Percentiles rank a stretch among this genome's conserved stretches.
Conservation (phyloP, 2,113 vertebrate genomes). For the Alouatta palliata region DNA sequence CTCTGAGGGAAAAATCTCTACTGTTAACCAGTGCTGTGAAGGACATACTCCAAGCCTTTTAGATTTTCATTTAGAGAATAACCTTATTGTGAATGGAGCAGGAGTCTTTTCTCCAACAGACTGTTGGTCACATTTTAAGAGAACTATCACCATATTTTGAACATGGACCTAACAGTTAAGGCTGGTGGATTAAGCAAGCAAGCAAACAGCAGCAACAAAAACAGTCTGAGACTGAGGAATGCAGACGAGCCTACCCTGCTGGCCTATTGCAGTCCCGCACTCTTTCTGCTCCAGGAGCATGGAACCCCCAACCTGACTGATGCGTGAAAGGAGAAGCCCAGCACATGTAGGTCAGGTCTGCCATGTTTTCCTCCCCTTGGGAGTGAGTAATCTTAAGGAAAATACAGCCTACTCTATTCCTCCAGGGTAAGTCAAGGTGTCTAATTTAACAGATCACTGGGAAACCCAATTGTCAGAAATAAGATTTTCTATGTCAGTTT, state of each 20-base stretch:
- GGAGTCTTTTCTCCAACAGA: background rate
- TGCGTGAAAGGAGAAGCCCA: background rate
- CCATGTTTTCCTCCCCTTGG: background rate
- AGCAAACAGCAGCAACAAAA: background rate
- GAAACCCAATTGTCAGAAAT: background rate
- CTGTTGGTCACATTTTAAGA: background rate
- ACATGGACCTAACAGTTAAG: background rate
- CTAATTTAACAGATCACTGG: background rate
- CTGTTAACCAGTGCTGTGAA: background rate
- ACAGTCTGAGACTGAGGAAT: background rate
- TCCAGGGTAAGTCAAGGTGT: background rate
- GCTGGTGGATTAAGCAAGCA: background rate
- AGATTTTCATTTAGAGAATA: background rate
- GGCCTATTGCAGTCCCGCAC: background rate
- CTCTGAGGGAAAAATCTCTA: background rate
- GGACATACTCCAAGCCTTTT: background rate
- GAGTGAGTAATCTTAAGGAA: background rate
- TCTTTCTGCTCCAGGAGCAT: background rate
- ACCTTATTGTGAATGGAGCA: background rate
- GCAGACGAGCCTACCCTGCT: background rate
- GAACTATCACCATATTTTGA: background rate
- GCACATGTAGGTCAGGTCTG: background rate
- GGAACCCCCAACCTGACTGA: background rate
- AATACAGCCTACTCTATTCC: background rate
- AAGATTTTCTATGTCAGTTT: background rate